A percentile compares a stretch with the other conserved stretches of the same genome.
Conservation (phyloP, 2,888 invertebrate species). For the Diarsia mendica region DNA sequence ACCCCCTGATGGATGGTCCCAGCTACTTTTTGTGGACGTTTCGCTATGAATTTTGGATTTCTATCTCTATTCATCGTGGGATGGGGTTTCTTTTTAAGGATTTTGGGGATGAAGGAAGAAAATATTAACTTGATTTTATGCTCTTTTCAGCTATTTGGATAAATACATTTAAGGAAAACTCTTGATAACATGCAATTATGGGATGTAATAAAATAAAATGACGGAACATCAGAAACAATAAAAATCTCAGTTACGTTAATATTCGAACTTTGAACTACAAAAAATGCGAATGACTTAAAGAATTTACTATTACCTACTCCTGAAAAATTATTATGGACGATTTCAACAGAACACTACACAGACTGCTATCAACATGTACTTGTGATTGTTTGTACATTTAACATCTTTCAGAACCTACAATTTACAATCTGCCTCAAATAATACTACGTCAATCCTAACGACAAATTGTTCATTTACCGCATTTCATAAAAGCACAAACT, state of each 20-base stretch:
- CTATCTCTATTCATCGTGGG: conserved; percentile 50
- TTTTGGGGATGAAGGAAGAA: conserved; percentile 2
- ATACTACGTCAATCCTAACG: conserved; percentile 8
- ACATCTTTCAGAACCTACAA: background rate
- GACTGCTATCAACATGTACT: background rate
- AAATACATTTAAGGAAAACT: background rate
- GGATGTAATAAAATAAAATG: background rate
- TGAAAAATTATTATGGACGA: background rate
- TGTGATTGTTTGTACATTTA: conserved; percentile 1
- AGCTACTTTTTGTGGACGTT: conserved; percentile 52
- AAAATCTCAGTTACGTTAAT: background rate
- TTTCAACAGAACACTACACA: background rate
- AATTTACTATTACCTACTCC: background rate
- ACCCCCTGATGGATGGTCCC: conserved; percentile 68
- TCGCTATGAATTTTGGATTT: conserved; percentile 56
- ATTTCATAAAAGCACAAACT: conserved; percentile 55
- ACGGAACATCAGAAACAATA: background rate
- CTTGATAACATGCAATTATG: background rate
- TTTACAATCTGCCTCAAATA: conserved; percentile 1
- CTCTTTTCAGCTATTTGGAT: background rate
- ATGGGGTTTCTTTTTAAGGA: conserved; percentile 15
- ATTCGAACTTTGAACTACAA: too few relatives aligned
- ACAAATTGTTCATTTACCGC: conserved; percentile 39
- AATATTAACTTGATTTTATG: too few relatives aligned
- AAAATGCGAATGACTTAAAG: background rate